Base-by-base conservation (phyloP, 2,797 vertebrate species). In the Xenopus petersii region DNA sequence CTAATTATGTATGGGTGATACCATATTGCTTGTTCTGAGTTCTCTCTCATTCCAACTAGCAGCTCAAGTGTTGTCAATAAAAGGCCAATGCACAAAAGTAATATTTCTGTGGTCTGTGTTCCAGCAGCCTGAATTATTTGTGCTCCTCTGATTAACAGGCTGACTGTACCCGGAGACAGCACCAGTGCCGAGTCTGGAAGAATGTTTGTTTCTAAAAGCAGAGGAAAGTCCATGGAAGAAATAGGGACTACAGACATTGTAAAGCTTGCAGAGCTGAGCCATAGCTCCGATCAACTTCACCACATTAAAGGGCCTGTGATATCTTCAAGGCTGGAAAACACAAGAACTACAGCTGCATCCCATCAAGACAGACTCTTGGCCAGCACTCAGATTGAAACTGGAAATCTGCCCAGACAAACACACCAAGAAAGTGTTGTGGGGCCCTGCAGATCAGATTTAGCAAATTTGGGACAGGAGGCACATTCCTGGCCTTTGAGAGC, bases 211-310 rank as follows among this genome's bases (percentile, higher is more conserved):
- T 12, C 61, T 54, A 71, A 61, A 75, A 69, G 68, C 63, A 85
- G 90, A 68, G 92, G 91, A 21, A 91, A 90, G 81, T 94, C 92
- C 48, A 85, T 92, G 93, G 90, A 93, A 82, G 93, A 94, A 73
- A 84, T 90, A 0, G 91, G 88, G 5, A 74, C 70, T 1, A 75
- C 83, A 26, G 84, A 81, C 80, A 63, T 83, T 79, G 75, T 71
- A 16, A 84, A 73, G n/a, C 73, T 86, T 0, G 79, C 75, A 0
- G 79, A 81, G 47, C 63, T 90, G 48, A 94, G 92, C 83, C 90
- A 86, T 84, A 93, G 92, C 80, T 88, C 89, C 2, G 93, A 94
- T 81, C 89, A 93, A 70, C 85, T 94, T 71, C 88, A 90, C 80
- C 85, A 81, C 56, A 54, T 84, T 16, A 83, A 71, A 73, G 80